phyloP scores from a whole-genome alignment of 2,113 vertebrate genomes.

The Panthera leo region DNA sequence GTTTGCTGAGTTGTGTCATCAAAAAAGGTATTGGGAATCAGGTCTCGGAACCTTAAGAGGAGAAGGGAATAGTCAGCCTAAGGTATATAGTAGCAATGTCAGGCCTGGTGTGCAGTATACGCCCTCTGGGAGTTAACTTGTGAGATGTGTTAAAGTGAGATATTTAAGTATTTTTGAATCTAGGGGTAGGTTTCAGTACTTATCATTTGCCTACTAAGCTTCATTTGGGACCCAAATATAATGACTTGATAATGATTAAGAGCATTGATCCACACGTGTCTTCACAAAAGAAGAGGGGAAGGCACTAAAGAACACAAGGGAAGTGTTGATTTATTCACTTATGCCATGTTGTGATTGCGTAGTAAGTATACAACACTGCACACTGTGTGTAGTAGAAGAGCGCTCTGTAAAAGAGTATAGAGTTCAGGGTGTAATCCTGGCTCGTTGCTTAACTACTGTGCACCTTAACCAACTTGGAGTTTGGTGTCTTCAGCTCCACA shows the following conservation, averaged over 20 bases:
- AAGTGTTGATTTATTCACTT: not conserved
- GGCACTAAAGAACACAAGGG: not conserved
- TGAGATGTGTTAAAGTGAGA: not conserved
- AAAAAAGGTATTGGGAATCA: not conserved
- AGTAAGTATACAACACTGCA: accelerated
- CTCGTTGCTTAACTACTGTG: not conserved
- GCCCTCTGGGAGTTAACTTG: not conserved
- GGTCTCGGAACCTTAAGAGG: not conserved
- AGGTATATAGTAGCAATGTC: not conserved
- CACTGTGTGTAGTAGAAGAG: not conserved
- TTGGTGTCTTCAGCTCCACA: not conserved
- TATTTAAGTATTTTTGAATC: not conserved
- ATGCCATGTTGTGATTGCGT: not conserved
- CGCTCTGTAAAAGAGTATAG: not conserved
- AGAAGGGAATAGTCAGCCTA: not conserved
- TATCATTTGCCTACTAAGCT: not conserved
- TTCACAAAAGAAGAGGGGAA: not conserved
- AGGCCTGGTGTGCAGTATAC: not conserved
- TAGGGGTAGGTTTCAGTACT: not conserved
- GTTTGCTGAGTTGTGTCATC: not conserved
- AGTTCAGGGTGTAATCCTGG: not conserved
- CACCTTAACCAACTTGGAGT: not conserved
- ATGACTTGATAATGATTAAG: not conserved
- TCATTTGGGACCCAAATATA: conserved; percentile 20
- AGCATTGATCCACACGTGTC: not conserved